These are phyloP conservation scores for Drosophila eugracilis DNA, from an alignment of 1,140 invertebrate genomes.

Conservation along the genomic window DNA sequence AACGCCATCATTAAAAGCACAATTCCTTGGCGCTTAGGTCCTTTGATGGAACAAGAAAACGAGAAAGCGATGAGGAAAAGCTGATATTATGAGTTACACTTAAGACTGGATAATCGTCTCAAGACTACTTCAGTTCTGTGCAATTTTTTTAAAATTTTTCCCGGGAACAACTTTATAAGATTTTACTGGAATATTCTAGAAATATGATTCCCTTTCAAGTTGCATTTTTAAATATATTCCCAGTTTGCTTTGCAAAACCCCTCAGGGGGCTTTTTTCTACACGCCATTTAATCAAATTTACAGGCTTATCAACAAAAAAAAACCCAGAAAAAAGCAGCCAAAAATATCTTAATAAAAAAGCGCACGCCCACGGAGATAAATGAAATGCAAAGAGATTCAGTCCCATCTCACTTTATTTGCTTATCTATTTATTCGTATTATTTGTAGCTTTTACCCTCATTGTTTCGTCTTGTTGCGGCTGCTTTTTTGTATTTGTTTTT, in stretches of 20 bases:
- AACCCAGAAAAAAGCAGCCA: constrained; percentile 10
- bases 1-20: constrained; percentile 66
- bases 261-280: neutral
- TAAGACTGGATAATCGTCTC: constrained; percentile 31
- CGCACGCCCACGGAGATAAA: constrained; percentile 17
- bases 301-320: neutral
- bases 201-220: neutral
- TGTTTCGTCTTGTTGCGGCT: constrained; percentile 45
- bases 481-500: too few species aligned
- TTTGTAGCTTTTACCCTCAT: constrained; percentile 28
- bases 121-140: constrained; percentile 9
- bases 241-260: neutral
- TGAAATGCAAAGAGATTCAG: constrained; percentile 29
- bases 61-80: neutral
- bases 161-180: neutral
- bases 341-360: constrained; percentile 13
- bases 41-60: neutral
- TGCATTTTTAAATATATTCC: neutral
- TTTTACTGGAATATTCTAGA: constrained; percentile 1
- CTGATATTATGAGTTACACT: constrained; percentile 22
- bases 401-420: constrained; percentile 19
- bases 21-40: constrained; percentile 39
- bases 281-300: constrained; percentile 38
- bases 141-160: constrained; percentile 18
- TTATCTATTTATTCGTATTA: constrained; percentile 44